Evolutionary conservation across 2,113 vertebrate genomes (phyloP).

Genomic region (Myodes glareolus): DNA sequence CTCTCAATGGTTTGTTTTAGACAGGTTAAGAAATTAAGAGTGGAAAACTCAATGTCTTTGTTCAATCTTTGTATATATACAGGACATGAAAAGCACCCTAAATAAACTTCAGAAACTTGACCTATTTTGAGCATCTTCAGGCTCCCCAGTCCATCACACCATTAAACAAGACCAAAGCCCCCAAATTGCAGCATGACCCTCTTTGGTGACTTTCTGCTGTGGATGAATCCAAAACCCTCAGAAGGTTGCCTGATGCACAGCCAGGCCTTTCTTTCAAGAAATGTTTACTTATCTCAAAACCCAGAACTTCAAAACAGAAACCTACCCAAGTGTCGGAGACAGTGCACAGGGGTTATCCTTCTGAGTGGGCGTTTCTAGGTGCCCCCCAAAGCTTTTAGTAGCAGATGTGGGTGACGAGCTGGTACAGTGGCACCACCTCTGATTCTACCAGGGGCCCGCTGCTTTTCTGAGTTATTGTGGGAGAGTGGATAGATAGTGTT

Average conservation of each 20-base stretch:
- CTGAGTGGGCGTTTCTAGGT: background rate
- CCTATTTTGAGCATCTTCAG: constrained; percentile 9
- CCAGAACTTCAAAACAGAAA: constrained; percentile 47
- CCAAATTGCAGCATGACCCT: background rate
- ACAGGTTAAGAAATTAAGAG: constrained; percentile 50
- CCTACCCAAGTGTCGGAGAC: background rate
- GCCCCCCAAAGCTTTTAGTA: background rate
- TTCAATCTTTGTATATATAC: background rate
- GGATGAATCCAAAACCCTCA: background rate
- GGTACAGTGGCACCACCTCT: background rate
- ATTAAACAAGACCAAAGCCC: background rate
- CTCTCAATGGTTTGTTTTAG: constrained; percentile 50
- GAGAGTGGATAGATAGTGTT: background rate
- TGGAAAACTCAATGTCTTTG: constrained; percentile 35
- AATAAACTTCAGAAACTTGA: constrained; percentile 37
- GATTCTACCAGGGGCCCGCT: background rate
- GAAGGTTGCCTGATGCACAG: background rate
- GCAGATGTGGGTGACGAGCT: background rate
- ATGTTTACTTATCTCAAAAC: constrained; percentile 38
- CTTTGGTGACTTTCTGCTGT: constrained; percentile 18
- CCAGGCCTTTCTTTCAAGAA: background rate
- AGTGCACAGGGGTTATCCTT: background rate
- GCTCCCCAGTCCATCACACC: background rate
- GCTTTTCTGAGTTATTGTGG: background rate
- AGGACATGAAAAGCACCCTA: background rate